Evolutionary conservation across 2,797 vertebrate species (phyloP).

Genomic region (Diplodus puntazzo): DNA sequence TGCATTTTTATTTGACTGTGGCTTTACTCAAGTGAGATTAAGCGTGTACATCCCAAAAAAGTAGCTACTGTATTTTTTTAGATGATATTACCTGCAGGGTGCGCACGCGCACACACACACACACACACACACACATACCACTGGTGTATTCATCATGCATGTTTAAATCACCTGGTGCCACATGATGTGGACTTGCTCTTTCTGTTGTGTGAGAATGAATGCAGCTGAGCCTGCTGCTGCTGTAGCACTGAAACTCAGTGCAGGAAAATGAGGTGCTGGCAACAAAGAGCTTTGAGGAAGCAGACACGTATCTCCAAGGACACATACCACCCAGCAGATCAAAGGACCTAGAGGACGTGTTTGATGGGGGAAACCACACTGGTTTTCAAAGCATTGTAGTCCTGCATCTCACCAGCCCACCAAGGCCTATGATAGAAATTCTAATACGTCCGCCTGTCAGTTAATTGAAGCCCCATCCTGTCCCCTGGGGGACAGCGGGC

Average conservation of each 20-base stretch:
- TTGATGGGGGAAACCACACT: constrained; percentile 83
- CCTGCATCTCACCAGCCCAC: constrained; percentile 71
- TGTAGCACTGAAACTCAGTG: constrained; percentile 62
- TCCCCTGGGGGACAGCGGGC: constrained; percentile 68
- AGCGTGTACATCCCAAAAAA: neutral
- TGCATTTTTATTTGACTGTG: neutral
- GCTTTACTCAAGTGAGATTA: neutral
- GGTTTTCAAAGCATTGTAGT: constrained; percentile 80
- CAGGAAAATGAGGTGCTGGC: constrained; percentile 76
- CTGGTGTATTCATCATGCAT: constrained; percentile 23
- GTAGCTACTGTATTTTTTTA: neutral
- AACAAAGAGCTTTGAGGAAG: constrained; percentile 82
- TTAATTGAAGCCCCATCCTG: constrained; percentile 79
- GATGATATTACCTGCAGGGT: neutral
- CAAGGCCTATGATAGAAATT: constrained; percentile 76
- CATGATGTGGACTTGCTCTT: constrained; percentile 39
- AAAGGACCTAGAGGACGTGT: constrained; percentile 81
- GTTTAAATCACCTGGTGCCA: constrained; percentile 59
- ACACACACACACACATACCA: constrained; percentile 8
- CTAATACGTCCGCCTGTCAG: constrained; percentile 79
- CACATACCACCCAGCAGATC: constrained; percentile 84
- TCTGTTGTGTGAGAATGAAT: constrained; percentile 57
- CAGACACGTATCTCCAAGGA: constrained; percentile 84
- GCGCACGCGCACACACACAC: neutral
- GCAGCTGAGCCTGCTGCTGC: constrained; percentile 62